Conservation (phyloP, 2,113 vertebrate species). For the Crotophaga sulcirostris region DNA sequence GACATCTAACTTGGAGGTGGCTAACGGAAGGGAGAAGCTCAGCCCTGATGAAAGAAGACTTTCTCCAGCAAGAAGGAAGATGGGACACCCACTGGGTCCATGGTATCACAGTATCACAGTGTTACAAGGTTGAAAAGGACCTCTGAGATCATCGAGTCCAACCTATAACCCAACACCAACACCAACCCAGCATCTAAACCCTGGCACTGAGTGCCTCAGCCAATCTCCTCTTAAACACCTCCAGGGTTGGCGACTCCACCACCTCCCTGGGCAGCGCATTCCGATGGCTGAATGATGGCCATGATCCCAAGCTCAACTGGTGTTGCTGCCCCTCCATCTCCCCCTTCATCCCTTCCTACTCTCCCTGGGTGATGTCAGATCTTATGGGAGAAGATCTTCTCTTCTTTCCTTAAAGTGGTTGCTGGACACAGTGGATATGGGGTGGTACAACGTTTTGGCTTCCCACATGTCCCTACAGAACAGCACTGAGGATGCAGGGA, state of each 20-base stretch:
- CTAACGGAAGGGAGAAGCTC: neutral
- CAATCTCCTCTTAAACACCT: too few relatives aligned
- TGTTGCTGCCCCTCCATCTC: neutral
- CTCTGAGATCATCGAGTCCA: too few relatives aligned
- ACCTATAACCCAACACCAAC: too few relatives aligned
- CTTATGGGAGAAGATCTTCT: neutral
- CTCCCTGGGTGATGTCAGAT: neutral
- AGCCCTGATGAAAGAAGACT: neutral
- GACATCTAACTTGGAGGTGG: neutral
- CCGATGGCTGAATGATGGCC: too few relatives aligned
- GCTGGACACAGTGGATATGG: neutral
- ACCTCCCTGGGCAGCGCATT: too few relatives aligned
- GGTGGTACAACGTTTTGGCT: neutral
- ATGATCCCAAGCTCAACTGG: neutral
- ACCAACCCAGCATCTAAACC: too few relatives aligned
- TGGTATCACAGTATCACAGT: too few relatives aligned
- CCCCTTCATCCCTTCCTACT: neutral
- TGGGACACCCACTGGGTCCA: accelerated
- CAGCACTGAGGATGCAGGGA: neutral
- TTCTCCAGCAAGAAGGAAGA: neutral
- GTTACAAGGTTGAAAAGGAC: too few relatives aligned
- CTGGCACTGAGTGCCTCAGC: too few relatives aligned
- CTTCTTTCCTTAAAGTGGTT: neutral
- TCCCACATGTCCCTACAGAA: neutral
- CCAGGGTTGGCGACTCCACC: too few relatives aligned